Conservation (phyloP, 2,888 invertebrate genomes). For the Lasioglossum malachurum region DNA sequence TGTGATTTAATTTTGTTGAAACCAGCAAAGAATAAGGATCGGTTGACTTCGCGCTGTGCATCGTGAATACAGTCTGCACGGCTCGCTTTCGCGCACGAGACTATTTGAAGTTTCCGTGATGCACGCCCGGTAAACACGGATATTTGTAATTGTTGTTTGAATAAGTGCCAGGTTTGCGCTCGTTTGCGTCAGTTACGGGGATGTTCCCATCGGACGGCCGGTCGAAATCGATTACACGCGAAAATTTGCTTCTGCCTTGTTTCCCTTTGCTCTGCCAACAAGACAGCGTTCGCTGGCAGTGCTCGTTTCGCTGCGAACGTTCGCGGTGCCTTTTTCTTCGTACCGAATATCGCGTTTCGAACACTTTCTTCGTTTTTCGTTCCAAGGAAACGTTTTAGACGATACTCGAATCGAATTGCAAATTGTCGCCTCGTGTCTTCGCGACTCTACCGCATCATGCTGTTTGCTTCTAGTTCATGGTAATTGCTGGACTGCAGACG, state of each 20-base stretch:
- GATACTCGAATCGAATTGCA: not conserved
- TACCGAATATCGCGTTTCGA: not conserved
- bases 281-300: not conserved
- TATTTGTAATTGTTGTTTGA: conserved; percentile 74
- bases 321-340: not conserved
- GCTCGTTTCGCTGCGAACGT: not conserved
- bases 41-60: not conserved
- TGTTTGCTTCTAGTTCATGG: not conserved
- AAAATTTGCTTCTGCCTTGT: not conserved
- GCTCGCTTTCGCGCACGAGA: conserved; percentile 15
- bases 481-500: not conserved
- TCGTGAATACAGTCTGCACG: conserved; percentile 1
- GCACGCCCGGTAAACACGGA: conserved; percentile 66
- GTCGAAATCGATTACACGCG: conserved; percentile 57
- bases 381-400: not conserved
- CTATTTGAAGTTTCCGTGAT: conserved; percentile 66
- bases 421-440: not conserved
- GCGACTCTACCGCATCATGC: not conserved
- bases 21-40: not conserved
- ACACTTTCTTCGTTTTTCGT: not conserved
- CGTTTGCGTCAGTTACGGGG: conserved; percentile 51
- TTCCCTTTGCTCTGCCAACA: not conserved
- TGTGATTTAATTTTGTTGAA: not conserved
- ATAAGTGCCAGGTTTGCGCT: conserved; percentile 65
- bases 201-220: conserved; percentile 39